Percentiles rank a stretch among this genome's conserved stretches.
phyloP scores from a whole-genome alignment of 2,888 invertebrate species.

The Altica lythri region DNA sequence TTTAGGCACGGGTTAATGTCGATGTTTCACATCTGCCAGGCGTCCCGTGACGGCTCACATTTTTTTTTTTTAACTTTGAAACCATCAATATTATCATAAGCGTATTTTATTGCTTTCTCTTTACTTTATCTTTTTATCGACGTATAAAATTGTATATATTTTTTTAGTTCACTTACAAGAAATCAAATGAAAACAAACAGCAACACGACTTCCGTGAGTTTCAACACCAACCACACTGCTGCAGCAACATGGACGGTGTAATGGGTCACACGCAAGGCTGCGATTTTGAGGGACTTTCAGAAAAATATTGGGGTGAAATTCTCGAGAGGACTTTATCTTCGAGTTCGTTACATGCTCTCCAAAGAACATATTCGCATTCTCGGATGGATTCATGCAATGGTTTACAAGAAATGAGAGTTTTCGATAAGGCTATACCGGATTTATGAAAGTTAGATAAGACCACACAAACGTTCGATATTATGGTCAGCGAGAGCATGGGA shows the following conservation, averaged over 20 bases:
- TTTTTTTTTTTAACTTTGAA: too few relatives aligned
- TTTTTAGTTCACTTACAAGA: constrained; percentile 51
- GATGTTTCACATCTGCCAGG: too few relatives aligned
- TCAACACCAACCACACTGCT: constrained; percentile 47
- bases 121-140: constrained; percentile 1
- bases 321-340: constrained; percentile 78
- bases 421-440: constrained; percentile 54
- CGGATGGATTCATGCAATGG: constrained; percentile 54
- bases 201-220: constrained; percentile 34
- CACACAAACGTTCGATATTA: constrained; percentile 55
- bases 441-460: constrained; percentile 58
- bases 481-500: constrained; percentile 50
- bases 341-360: constrained; percentile 70
- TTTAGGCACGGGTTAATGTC: too few relatives aligned
- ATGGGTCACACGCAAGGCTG: constrained; percentile 55
- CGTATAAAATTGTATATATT: background rate
- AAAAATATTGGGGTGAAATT: constrained; percentile 69
- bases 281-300: constrained; percentile 61
- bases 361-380: constrained; percentile 48
- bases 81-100: too few relatives aligned
- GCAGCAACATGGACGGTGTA: constrained; percentile 48
- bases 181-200: constrained; percentile 43
- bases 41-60: too few relatives aligned
- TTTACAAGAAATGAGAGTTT: constrained; percentile 52
- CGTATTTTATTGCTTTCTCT: too few relatives aligned